Percentiles rank a stretch among this genome's conserved stretches.
Evolutionary conservation across 2,113 vertebrate species (phyloP).

Genomic region (Lepus europaeus): DNA sequence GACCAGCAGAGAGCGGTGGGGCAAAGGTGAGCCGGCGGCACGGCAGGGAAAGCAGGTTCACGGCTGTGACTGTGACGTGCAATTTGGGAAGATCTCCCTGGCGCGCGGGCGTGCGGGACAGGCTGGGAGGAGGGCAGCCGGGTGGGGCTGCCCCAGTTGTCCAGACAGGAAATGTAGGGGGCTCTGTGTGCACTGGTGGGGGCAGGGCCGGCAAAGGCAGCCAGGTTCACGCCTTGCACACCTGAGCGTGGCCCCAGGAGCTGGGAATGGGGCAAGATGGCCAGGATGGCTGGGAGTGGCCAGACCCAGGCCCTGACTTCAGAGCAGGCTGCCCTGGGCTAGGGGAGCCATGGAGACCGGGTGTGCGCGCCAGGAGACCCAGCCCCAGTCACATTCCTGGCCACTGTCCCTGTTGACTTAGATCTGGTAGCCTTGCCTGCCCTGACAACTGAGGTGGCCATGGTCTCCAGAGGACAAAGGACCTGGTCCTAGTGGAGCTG

Average conservation of each 20-base stretch:
- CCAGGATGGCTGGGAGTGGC: background rate
- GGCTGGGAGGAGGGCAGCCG: rapidly evolving
- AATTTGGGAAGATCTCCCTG: background rate
- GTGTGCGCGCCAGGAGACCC: background rate
- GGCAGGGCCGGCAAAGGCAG: background rate
- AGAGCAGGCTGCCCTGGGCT: background rate
- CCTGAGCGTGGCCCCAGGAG: background rate
- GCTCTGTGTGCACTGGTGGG: background rate
- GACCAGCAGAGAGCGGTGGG: no score
- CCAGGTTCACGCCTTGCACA: background rate
- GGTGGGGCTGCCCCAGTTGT: rapidly evolving
- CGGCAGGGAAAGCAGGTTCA: background rate
- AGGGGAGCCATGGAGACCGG: no score
- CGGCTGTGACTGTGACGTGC: rapidly evolving
- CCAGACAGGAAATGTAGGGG: background rate
- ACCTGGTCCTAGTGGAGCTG: background rate
- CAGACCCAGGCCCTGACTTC: background rate
- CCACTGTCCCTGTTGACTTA: no score
- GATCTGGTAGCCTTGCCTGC: background rate
- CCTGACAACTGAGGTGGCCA: background rate
- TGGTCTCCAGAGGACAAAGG: background rate
- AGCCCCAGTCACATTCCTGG: background rate
- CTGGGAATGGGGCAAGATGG: background rate
- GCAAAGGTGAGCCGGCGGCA: background rate
- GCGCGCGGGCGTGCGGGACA: rapidly evolving